These are phyloP conservation scores for Exocentrus adspersus DNA, from an alignment of 2,888 invertebrate genomes.

Conservation along the genomic window DNA sequence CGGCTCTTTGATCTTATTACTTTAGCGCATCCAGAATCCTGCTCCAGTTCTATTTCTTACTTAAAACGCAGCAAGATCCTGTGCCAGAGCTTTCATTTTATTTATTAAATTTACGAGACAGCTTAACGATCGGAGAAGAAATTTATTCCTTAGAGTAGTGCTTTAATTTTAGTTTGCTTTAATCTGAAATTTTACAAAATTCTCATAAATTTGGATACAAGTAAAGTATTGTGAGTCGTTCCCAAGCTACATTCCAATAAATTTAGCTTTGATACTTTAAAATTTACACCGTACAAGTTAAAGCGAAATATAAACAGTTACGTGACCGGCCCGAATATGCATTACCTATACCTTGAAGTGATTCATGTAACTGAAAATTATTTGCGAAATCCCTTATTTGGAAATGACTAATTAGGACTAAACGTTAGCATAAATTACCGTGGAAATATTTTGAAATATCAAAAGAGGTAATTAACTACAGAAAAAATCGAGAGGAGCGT, in stretches of 20 bases:
- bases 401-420: not conserved
- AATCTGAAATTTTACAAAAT: not conserved
- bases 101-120: slow-evolving; percentile 12
- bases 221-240: too few relatives aligned
- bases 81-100: slow-evolving; percentile 12
- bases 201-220: not conserved
- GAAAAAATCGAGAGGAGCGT: not conserved
- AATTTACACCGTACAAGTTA: too few relatives aligned
- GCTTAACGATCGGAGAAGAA: not conserved
- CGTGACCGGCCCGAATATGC: too few relatives aligned
- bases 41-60: slow-evolving; percentile 8
- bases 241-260: too few relatives aligned
- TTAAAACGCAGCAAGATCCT: slow-evolving; percentile 1
- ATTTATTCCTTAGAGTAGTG: slow-evolving; percentile 10
- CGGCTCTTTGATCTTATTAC: slow-evolving; percentile 10
- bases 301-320: too few relatives aligned
- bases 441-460: not conserved
- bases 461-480: not conserved
- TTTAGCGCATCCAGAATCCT: slow-evolving; percentile 16
- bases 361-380: not conserved
- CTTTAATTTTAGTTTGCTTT: slow-evolving; percentile 16
- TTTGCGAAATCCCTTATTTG: not conserved
- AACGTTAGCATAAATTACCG: not conserved
- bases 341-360: too few relatives aligned
- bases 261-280: too few relatives aligned